Evolutionary conservation across 2,888 invertebrate genomes (phyloP), one percentile per base, ranked within the genome.

Genomic region (Xestia c-nigrum): DNA sequence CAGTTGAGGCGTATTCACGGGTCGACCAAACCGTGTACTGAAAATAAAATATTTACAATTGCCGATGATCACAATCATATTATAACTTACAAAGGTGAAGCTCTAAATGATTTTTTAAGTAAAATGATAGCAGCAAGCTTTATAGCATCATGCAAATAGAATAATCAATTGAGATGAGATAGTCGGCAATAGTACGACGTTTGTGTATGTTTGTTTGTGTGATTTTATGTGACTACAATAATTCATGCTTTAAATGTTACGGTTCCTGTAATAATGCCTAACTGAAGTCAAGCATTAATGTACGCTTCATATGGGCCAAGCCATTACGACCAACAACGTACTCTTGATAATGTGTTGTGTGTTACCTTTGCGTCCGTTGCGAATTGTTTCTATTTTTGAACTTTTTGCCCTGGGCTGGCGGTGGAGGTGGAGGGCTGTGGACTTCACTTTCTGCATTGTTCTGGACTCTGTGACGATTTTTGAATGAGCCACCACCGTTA

Each of bases 1-100:
- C 94, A 97, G 95, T 96, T 97, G 97, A 95, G 95, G 95, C 84
- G 96, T 94, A 88, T 97, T 97, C 93, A 95, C 95, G 81, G 95
- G 93, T 85, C 95, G 94, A 89, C 95, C 94, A 93, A 93, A 95
- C 89, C 95, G 94, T 89, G 94, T 94, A 94, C 96, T 96, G 96
- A 94, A 96, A 96, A 94, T 90, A 92, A 92, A 92, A 91, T 92
- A 88, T 85, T 80, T 84, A 86, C 85, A 88, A 85, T 84, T 87
- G 88, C 86, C 87, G 86, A 82, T 76, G 80, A 82, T 87, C 81
- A 76, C 76, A 79, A 73, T 83, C 73, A 72, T 70, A n/a, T 72
- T 50, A 64, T 55, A 38, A 38, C 72, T 12, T 64, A 50, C 52
- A 47, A 3, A 52, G 24, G 55, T 55, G 50, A 68, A 74, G 70